These are phyloP conservation scores for Brachylomia viminalis DNA, from an alignment of 2,888 invertebrate species.

Conservation along the genomic window DNA sequence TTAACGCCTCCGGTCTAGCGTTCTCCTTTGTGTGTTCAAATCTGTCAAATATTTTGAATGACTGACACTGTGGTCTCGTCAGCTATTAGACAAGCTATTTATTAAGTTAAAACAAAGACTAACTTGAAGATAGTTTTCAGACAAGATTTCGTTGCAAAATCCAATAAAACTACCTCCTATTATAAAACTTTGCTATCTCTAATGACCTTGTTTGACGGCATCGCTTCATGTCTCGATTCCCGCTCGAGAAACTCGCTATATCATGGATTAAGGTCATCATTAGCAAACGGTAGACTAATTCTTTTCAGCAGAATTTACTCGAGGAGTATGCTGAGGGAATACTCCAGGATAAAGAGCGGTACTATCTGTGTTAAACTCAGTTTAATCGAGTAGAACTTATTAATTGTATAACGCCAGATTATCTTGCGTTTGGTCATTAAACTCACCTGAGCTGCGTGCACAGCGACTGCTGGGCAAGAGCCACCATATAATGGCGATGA, in stretches of 20 bases:
- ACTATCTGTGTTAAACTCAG: neutral
- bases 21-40: neutral
- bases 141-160: neutral
- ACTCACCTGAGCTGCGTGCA: neutral
- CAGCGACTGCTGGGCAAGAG: too few species aligned
- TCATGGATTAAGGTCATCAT: slow-evolving; percentile 30
- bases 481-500: neutral
- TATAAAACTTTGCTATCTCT: slow-evolving; percentile 10
- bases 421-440: neutral
- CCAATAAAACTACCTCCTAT: neutral
- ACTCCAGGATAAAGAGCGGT: neutral
- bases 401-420: neutral
- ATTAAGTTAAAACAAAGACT: neutral
- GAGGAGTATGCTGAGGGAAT: slow-evolving; percentile 3
- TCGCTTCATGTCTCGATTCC: neutral
- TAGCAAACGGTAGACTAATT: slow-evolving; percentile 41
- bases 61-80: neutral
- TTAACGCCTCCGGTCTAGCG: neutral
- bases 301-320: slow-evolving; percentile 24
- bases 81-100: neutral
- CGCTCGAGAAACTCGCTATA: slow-evolving; percentile 14
- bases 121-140: neutral
- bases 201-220: slow-evolving; percentile 18
- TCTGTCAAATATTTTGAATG: neutral
- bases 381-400: neutral